Evolutionary conservation across 2,113 vertebrate genomes (phyloP), one percentile per base, ranked within the genome.

Genomic region (Cryptomyrus ogoouensis): DNA sequence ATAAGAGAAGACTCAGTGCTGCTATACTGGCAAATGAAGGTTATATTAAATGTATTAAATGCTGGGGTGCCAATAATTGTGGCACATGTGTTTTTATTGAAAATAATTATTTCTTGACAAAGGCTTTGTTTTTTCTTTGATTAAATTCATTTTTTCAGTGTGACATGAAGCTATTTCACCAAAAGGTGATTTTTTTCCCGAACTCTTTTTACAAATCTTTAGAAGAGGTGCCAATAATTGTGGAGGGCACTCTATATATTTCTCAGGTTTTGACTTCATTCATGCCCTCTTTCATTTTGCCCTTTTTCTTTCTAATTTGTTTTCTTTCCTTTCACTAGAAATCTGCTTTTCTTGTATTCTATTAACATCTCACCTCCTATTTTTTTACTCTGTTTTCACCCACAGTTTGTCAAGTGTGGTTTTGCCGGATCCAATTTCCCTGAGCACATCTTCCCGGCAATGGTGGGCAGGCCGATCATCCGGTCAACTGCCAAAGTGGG

Each of bases 371-470:
- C 39, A 19, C 77, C 39, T 17, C 39, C 39, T 44, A 10, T 80
- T 44, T 35, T 83, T 83, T 83, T 31, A 15, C 3, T 85, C 46
- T 50, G 3, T 19, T 50, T 49, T 4, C 46, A 49, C n/a, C 46
- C 83, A 12, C 46, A 99, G 98, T 99, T 99, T 96, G 98, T 99
- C 93, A 99, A 99, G 92, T 99, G 98, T 89, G 98, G 98, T 83
- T 99, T 98, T 83, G 98, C 98, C 6, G 98, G 98, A 88, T 98
- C 98, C 92, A 99, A 99, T 95, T 99, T 99, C 93, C 98, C 98
- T 0, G 97, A 99, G 88, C 98, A 99, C 95, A 99, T 99, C 95
- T 99, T 99, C 93, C 98, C 98, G 24, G 98, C 98, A 83, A 94
- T 99, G 94, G 97, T 99, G 94, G 98, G 98, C 91, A 97, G 98